phyloP scores from a whole-genome alignment of 2,797 vertebrate genomes.

The Spinus pinus region DNA sequence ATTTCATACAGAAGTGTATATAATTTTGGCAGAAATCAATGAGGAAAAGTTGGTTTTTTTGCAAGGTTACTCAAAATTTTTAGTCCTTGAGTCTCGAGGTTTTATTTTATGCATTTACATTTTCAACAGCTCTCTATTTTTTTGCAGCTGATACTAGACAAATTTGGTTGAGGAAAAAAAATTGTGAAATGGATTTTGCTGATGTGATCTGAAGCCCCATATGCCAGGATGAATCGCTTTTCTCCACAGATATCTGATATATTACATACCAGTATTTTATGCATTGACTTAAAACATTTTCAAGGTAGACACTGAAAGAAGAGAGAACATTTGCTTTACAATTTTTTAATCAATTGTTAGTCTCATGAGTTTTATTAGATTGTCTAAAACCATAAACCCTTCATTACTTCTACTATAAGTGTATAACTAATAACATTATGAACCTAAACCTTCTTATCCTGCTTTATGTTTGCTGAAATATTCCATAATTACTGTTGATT shows the following conservation, averaged over 20 bases:
- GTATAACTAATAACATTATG: background rate
- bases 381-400: background rate
- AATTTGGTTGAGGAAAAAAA: background rate
- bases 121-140: background rate
- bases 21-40: background rate
- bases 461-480: background rate
- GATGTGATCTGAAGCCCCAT: background rate
- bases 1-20: background rate
- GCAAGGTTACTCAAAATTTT: background rate
- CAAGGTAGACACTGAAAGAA: background rate
- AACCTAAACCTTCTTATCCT: background rate
- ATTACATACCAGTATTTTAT: background rate
- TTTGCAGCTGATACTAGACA: background rate
- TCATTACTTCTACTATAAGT: background rate
- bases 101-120: background rate
- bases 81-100: accelerated
- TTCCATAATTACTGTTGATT: background rate
- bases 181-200: background rate
- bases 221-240: background rate
- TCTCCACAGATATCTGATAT: background rate
- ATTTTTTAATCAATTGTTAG: background rate
- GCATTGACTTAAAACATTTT: background rate
- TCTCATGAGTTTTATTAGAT: constrained; percentile 1
- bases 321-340: background rate
- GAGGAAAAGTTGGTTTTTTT: background rate